Evolutionary conservation across 1,140 invertebrate species (phyloP).

Genomic region (Drosophila kanapiae): DNA sequence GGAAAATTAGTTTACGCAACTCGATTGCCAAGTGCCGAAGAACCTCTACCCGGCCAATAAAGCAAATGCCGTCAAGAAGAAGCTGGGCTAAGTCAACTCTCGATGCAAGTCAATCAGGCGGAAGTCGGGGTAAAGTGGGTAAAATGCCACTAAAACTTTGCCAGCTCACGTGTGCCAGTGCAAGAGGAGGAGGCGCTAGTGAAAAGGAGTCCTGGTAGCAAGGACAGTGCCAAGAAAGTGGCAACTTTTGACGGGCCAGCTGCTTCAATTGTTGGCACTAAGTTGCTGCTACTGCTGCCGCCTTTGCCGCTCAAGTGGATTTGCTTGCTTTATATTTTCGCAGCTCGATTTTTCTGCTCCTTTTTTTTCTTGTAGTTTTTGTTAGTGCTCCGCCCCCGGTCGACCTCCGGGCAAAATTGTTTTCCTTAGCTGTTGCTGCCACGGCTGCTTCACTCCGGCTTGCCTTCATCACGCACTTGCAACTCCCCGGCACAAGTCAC

Average conservation of each 20-base stretch:
- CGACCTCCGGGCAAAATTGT: conserved; percentile 56
- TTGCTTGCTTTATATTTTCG: conserved; percentile 68
- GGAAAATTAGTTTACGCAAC: conserved; percentile 83
- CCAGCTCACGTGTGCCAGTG: conserved; percentile 59
- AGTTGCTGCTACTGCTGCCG: conserved; percentile 45
- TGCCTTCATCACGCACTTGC: conserved; percentile 51
- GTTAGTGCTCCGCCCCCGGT: not conserved
- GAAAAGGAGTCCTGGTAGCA: conserved; percentile 12
- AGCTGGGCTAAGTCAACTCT: conserved; percentile 80
- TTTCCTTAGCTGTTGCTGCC: conserved; percentile 65
- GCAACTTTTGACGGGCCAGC: conserved; percentile 80
- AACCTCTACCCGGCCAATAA: conserved; percentile 34
- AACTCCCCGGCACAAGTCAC: conserved; percentile 54
- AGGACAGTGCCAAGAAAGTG: conserved; percentile 66
- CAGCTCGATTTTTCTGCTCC: conserved; percentile 16
- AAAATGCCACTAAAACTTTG: conserved; percentile 70
- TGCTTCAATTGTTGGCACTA: conserved; percentile 81
- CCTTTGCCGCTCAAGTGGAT: conserved; percentile 65
- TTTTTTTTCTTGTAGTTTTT: not conserved
- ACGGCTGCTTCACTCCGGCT: not conserved
- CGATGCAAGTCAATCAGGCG: conserved; percentile 81
- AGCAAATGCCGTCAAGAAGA: conserved; percentile 33
- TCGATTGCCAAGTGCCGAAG: conserved; percentile 62
- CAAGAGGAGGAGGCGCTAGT: not conserved
- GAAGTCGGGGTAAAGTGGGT: conserved; percentile 49